Conservation (phyloP, 2,797 vertebrate species). For the Poecile montanus region DNA sequence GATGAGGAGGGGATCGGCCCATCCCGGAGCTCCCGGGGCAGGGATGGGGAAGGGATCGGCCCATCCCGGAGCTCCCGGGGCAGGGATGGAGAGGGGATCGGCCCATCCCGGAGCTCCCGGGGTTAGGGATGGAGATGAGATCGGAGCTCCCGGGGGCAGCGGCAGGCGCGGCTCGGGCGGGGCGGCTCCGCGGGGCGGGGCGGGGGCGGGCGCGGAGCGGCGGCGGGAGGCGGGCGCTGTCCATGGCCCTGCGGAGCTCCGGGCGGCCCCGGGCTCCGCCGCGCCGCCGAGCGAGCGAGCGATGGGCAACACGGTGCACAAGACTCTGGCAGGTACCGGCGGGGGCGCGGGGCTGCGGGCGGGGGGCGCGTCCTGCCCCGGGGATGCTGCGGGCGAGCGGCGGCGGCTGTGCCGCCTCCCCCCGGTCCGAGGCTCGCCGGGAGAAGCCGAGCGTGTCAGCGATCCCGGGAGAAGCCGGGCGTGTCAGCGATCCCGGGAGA, state of each 20-base stretch:
- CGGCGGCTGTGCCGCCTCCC: background rate
- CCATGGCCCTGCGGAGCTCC: slow-evolving; percentile 62
- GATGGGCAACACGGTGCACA: slow-evolving; percentile 76
- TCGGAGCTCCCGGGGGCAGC: background rate
- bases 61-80: background rate
- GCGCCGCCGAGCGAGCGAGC: slow-evolving; percentile 44
- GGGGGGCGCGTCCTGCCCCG: background rate
- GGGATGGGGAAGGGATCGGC: background rate
- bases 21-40: background rate
- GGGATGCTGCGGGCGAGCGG: background rate
- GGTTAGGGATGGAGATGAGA: no score
- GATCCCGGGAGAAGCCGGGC: background rate
- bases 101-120: no score
- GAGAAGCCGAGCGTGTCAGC: background rate
- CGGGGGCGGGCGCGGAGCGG: background rate
- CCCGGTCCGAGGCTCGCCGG: background rate
- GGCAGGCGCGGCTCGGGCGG: background rate
- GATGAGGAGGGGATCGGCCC: background rate
- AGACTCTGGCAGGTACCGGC: slow-evolving; percentile 70
- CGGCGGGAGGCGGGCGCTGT: slow-evolving; percentile 13
- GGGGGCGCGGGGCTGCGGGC: background rate
- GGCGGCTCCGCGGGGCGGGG: background rate
- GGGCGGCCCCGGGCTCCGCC: slow-evolving; percentile 45
- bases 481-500: background rate
- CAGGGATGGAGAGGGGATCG: no score